Conservation (phyloP, 53 echinoderm and acorn worm genomes). For the Hippasteria phrygiana region DNA sequence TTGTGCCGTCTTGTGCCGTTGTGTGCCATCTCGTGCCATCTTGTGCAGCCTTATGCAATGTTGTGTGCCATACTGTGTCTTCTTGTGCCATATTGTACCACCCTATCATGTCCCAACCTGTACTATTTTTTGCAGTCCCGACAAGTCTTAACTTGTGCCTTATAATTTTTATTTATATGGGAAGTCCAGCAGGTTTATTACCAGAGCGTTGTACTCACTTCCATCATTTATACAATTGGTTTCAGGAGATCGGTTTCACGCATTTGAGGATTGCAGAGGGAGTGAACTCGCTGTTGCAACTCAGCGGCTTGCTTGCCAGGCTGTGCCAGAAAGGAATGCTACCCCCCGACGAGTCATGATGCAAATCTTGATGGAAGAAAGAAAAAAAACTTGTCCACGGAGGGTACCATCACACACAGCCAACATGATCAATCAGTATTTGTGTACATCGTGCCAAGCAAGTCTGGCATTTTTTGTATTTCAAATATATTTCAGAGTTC, state of each 20-base stretch:
- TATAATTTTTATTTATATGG: too few relatives aligned
- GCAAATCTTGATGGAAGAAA: too few relatives aligned
- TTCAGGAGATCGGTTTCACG: slow-evolving; percentile 96
- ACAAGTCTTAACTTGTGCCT: neutral
- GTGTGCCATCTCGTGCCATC: neutral
- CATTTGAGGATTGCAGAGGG: slow-evolving; percentile 98
- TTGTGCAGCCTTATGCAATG: neutral
- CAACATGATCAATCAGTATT: too few relatives aligned
- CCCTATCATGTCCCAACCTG: neutral
- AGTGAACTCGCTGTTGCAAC: slow-evolving; percentile 94
- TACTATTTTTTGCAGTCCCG: neutral
- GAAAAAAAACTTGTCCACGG: too few relatives aligned
- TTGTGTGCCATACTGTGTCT: too few relatives aligned
- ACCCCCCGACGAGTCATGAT: slow-evolving; percentile 72
- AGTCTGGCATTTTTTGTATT: too few relatives aligned
- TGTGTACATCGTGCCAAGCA: too few relatives aligned
- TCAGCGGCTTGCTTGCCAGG: slow-evolving; percentile 88
- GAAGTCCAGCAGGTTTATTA: too few relatives aligned
- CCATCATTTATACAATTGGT: too few relatives aligned
- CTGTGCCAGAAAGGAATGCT: slow-evolving; percentile 90
- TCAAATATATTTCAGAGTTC: too few relatives aligned
- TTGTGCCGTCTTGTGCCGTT: neutral
- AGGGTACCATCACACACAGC: too few relatives aligned
- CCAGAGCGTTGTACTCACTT: too few relatives aligned
- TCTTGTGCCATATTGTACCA: neutral